Evolutionary conservation across 2,888 invertebrate species (phyloP), one percentile per base, ranked within the genome.

Genomic region (Thera britannica): DNA sequence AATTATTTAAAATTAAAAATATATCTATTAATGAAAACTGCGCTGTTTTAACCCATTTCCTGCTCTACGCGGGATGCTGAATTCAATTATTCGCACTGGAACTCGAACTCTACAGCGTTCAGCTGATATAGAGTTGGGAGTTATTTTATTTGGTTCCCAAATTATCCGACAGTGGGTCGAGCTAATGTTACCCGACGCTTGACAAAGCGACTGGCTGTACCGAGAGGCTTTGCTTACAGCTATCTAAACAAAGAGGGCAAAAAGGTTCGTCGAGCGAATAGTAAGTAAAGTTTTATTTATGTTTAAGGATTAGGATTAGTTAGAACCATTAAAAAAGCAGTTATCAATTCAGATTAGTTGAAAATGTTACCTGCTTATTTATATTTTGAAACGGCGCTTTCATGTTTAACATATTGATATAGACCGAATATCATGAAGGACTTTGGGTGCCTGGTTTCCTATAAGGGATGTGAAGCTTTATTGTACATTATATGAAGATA

Each of bases 201-300:
- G 92, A 92, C 90, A 93, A 92, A 92, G 92, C 90, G 90, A 87
- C 88, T 88, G 90, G 87, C 88, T 88, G 90, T 89, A 89, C 90
- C 90, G 90, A 89, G 89, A 90, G 88, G 89, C 90, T 90, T 90
- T 88, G 84, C 89, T 86, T 88, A 82, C 82, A 81, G 86, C 86
- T 87, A 86, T 87, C 86, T 88, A 89, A 90, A 92, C 90, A 90
- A 87, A 86, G 82, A 84, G 85, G 83, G 81, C 83, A 83, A 86
- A 87, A 89, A 86, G 83, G 84, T 86, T 83, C 76, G 23, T 23
- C 23, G 23, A 23, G 23, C 23, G 74, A 78, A 81, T 81, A 84
- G 87, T 88, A 89, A 86, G 84, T 84, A 83, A 88, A 85, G 77
- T 86, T 89, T 82, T 86, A 83, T 88, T 88, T 87, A 82, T 36